Evolutionary conservation across 2,888 invertebrate species (phyloP), one percentile per base, ranked within the genome.

Genomic region (Sisyra nigra): DNA sequence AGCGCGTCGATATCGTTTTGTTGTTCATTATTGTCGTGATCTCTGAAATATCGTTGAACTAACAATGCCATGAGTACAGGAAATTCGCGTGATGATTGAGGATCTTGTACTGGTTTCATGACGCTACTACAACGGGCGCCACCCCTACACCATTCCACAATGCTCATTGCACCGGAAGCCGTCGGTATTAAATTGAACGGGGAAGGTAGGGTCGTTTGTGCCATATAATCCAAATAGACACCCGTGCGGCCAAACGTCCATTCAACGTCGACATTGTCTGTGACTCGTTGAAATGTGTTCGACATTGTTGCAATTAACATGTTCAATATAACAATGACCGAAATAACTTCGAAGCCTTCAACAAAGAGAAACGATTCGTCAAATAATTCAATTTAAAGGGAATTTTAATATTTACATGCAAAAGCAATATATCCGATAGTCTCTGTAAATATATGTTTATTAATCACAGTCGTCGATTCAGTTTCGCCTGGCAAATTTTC

Each of bases 221-320:
- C 64, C 70, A 82, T 80, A 56, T 76, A 80, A 54, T 77, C 74
- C 50, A 82, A 60, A 66, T 81, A 83, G 44, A 81, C 72, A 56
- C 79, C 74, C 11, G 80, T 80, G 51, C 79, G 72, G 1, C 78
- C 79, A 54, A 80, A 83, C 17, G 78, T 80, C 83, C 83, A 84
- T 53, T 83, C 83, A 3, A 76, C 72, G 50, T 77, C 76, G 36
- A 75, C 68, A 53, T 77, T 78, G 48, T 76, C 74, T 13, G 68
- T 71, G 34, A 83, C 76, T 51, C 73, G 69, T 57, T 79, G 78
- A 54, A 79, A 80, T 0, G 81, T 80, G 50, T 80, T 78, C 2
- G 80, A 76, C 80, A 83, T 81, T 14, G 81, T 80, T n/a, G 82
- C 83, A 52, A 82, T 80, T 46, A 77, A 60, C 83, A 83, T 83